Base-by-base conservation (phyloP, 2,888 invertebrate species). In the Augiades crinisus region DNA sequence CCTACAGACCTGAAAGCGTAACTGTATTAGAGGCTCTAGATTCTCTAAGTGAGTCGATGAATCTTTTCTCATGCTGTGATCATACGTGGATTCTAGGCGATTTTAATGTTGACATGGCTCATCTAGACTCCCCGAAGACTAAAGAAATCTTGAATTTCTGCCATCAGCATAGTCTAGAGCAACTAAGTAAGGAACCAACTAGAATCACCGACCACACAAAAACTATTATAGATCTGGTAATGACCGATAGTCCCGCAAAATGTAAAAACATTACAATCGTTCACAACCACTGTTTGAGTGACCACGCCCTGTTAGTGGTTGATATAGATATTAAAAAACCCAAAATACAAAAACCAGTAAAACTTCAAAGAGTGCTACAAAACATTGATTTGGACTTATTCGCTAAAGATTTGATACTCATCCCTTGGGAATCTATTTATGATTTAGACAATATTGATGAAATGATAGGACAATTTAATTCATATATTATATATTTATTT, bases 401-500 rank as follows among this genome's bases (percentile, higher is more conserved):
- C 17, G 8, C 10, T 17, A 7, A 17, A 4, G 37, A 37, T 12
- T 6, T 37, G 1, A 10, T 3, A 3, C 2, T 3, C 3, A 16
- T 21, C 2, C 13, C 8, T 4, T 36, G 36, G 36, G 8, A 17
- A 3, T 2, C 8, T 8, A 13, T 36, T 8, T 17, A 2, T 8
- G 8, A 3, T 16, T 3, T 17, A 8, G n/a, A 17, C 4, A 17
- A 36, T 36, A 4, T 17, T 17, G n/a, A 36, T 30, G 40, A 44
- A 12, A 57, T 47, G 38, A 41, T 51, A 8, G 7, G 16, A 6
- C n/a, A 6, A 2, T 53, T 59, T 46, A 56, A 59, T 40, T 2
- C 36, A 3, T 7, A 24, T 7, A 12, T 59, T 3, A 41, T 27
- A 3, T n/a, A 33, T 7, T 13, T 47, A 2, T 57, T 57, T 47